Conservation (phyloP, 2,113 vertebrate species). For the Penelope pileata region DNA sequence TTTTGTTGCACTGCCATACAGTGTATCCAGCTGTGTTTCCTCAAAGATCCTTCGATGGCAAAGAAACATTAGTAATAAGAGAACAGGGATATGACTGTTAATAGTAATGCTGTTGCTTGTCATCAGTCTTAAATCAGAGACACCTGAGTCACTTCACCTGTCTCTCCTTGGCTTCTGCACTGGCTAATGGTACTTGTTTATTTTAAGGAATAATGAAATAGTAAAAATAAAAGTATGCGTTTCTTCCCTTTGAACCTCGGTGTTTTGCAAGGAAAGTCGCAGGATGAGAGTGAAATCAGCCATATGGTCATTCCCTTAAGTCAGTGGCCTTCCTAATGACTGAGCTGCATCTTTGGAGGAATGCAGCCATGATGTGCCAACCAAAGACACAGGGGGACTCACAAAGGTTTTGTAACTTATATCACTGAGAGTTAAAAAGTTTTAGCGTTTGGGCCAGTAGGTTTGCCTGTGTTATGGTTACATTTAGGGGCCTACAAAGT, state of each 20-base stretch:
- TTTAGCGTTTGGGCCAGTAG: not conserved
- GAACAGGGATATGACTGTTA: not conserved
- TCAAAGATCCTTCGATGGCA: not conserved
- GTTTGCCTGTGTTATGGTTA: not conserved
- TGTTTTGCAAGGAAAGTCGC: not conserved
- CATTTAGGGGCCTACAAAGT: not conserved
- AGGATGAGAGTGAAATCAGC: constrained; percentile 28
- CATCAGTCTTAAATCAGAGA: not conserved
- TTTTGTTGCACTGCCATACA: not conserved
- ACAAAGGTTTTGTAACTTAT: not conserved
- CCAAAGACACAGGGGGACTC: not conserved
- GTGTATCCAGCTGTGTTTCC: not conserved
- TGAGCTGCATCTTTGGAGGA: not conserved
- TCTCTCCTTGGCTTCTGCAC: not conserved
- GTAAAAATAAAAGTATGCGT: not conserved
- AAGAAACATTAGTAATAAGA: not conserved
- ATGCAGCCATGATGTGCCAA: not conserved
- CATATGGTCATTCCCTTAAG: not conserved
- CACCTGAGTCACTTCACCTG: constrained; percentile 10
- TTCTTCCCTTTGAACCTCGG: constrained; percentile 4
- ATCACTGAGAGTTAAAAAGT: not conserved
- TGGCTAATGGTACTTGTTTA: constrained; percentile 43
- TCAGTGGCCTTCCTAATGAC: not conserved
- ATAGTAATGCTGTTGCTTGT: not conserved
- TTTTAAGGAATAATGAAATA: constrained; percentile 1